Conservation (phyloP, 2,113 vertebrate species). For the Albula goreensis region DNA sequence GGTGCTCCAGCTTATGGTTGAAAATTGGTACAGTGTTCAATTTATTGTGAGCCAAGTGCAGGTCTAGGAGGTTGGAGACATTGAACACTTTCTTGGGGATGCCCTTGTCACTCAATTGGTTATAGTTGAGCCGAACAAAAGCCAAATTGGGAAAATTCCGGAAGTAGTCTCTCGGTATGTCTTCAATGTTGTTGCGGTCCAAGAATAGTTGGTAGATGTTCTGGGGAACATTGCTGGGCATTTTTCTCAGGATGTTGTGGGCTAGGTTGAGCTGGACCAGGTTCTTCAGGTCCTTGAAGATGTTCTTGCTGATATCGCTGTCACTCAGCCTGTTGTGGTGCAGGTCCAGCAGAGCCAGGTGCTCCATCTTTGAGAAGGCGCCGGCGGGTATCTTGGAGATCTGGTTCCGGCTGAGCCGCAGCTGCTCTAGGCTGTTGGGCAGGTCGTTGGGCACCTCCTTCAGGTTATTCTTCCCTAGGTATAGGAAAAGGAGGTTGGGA, state of each 20-base stretch:
- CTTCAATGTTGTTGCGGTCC: constrained; percentile 88
- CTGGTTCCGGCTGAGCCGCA: constrained; percentile 84
- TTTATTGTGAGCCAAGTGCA: constrained; percentile 93
- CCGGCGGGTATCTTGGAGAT: constrained; percentile 87
- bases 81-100: constrained; percentile 89
- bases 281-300: constrained; percentile 87
- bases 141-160: constrained; percentile 81
- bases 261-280: constrained; percentile 96
- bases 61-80: constrained; percentile 85
- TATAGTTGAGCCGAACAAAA: constrained; percentile 91
- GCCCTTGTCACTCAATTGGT: constrained; percentile 87
- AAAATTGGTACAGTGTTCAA: constrained; percentile 82
- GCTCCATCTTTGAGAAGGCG: constrained; percentile 82
- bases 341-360: constrained; percentile 88
- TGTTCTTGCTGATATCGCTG: constrained; percentile 79
- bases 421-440: constrained; percentile 85
- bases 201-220: constrained; percentile 89
- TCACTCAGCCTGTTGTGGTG: constrained; percentile 91
- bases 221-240: constrained; percentile 83
- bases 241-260: constrained; percentile 85
- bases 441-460: constrained; percentile 86
- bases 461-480: constrained; percentile 85
- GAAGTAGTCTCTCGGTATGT: constrained; percentile 89
- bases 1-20: constrained; percentile 84
- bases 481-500: constrained; percentile 84